Evolutionary conservation across 2,797 vertebrate genomes (phyloP).

Genomic region (Pseudomugil tenellus): DNA sequence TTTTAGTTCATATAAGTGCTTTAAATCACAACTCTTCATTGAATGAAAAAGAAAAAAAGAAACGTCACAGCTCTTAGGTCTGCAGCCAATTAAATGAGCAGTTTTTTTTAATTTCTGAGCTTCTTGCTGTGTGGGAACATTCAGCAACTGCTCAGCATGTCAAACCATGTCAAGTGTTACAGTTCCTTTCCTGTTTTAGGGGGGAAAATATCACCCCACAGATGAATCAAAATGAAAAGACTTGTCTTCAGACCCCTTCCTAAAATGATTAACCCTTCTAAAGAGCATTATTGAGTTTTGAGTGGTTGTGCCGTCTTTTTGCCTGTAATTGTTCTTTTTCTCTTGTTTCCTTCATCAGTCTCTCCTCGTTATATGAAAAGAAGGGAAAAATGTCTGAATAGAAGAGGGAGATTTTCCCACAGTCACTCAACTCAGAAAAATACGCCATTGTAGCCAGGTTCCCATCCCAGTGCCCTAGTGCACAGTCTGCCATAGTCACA

Average conservation of each 20-base stretch:
- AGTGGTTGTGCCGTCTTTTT: conserved; percentile 89
- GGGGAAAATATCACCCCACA: conserved; percentile 86
- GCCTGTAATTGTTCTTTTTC: conserved; percentile 98
- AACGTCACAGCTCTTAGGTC: conserved; percentile 22
- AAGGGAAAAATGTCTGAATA: conserved; percentile 98
- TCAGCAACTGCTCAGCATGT: conserved; percentile 78
- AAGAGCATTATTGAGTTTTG: conserved; percentile 93
- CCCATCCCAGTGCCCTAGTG: conserved; percentile 82
- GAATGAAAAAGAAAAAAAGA: conserved; percentile 10
- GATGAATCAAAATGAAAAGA: conserved; percentile 88
- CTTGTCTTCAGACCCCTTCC: conserved; percentile 86
- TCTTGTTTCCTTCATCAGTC: conserved; percentile 96
- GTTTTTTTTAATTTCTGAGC: conserved; percentile 69
- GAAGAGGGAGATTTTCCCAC: conserved; percentile 99
- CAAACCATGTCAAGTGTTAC: conserved; percentile 87
- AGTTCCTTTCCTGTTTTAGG: conserved; percentile 87
- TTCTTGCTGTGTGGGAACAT: conserved; percentile 84
- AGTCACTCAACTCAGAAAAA: conserved; percentile 98
- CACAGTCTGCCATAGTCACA: conserved; percentile 86
- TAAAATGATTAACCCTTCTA: conserved; percentile 92
- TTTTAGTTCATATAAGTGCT: conserved; percentile 8
- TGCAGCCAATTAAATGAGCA: conserved; percentile 68
- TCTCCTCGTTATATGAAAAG: conserved; percentile 93
- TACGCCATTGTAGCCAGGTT: conserved; percentile 92
- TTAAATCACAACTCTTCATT: conserved; percentile 22